Conservation (phyloP, 2,797 vertebrate genomes). For the Mionectes olivaceus region DNA sequence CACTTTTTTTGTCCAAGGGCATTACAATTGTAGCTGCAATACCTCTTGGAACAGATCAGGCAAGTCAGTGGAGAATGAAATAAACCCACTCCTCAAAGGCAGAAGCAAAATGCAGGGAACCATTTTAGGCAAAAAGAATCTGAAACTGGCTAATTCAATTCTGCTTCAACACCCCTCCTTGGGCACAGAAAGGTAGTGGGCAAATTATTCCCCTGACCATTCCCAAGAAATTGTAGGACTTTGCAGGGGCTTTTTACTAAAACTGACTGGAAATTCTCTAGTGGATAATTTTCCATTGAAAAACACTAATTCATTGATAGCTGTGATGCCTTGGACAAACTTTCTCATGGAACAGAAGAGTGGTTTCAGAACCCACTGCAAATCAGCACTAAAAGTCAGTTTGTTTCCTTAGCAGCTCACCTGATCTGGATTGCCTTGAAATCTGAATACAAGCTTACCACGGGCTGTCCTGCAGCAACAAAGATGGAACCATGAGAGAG, state of each 20-base stretch:
- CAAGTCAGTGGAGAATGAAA: not conserved
- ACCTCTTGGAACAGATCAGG: not conserved
- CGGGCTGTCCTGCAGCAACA: not conserved
- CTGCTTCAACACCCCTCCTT: not conserved
- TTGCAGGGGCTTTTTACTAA: not conserved
- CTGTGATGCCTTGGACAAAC: not conserved
- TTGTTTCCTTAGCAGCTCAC: not conserved
- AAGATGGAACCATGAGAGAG: not conserved
- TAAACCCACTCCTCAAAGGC: not conserved
- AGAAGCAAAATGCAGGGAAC: not conserved
- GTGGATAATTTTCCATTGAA: not conserved
- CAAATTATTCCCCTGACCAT: not conserved
- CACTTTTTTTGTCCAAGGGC: not conserved
- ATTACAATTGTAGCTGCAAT: not conserved
- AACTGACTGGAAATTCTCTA: not conserved
- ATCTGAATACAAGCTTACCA: not conserved
- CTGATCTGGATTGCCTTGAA: not conserved
- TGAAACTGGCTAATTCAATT: not conserved
- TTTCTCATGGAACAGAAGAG: not conserved
- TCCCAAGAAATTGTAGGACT: not conserved
- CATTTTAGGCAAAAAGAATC: not conserved
- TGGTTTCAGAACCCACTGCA: not conserved
- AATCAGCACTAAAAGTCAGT: not conserved
- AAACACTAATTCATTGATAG: not conserved
- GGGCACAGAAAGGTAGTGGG: not conserved